These are phyloP conservation scores for Sardina pilchardus DNA, from an alignment of 2,113 vertebrate species.

Conservation along the genomic window DNA sequence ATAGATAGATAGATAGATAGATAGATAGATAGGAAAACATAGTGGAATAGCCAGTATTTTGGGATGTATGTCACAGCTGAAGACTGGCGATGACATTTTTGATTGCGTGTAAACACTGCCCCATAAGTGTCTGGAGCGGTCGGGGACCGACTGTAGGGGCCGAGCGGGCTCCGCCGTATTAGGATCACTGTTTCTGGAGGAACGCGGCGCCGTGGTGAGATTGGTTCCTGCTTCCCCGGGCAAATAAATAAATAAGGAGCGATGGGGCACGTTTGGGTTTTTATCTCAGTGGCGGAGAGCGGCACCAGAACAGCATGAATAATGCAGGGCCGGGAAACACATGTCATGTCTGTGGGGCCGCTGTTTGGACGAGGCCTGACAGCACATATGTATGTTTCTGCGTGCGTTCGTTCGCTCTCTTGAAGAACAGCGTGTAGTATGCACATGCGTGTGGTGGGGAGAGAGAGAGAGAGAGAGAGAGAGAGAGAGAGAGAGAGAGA, in stretches of 20 bases:
- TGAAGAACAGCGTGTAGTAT: background rate
- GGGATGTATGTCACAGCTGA: background rate
- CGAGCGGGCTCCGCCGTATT: background rate
- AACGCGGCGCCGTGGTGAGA: background rate
- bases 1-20: conserved; percentile 14
- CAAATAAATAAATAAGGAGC: conserved; percentile 9
- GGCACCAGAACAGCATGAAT: background rate
- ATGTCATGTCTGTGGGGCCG: background rate
- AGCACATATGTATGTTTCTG: background rate
- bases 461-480: too few relatives aligned
- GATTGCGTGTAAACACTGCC: background rate
- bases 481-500: background rate
- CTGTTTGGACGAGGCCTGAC: background rate
- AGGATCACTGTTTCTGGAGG: conserved; percentile 2
- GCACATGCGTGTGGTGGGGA: background rate
- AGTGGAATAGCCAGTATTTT: background rate
- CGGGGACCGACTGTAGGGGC: background rate
- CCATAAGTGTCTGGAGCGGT: background rate
- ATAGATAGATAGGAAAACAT: conserved; percentile 27
- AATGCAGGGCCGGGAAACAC: background rate
- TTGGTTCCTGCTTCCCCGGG: background rate
- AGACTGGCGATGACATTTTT: background rate
- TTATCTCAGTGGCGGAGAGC: background rate
- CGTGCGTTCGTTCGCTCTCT: background rate
- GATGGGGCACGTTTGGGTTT: background rate